Evolutionary conservation across 1,140 invertebrate species (phyloP).

Genomic region (Choristoneura fumiferana): DNA sequence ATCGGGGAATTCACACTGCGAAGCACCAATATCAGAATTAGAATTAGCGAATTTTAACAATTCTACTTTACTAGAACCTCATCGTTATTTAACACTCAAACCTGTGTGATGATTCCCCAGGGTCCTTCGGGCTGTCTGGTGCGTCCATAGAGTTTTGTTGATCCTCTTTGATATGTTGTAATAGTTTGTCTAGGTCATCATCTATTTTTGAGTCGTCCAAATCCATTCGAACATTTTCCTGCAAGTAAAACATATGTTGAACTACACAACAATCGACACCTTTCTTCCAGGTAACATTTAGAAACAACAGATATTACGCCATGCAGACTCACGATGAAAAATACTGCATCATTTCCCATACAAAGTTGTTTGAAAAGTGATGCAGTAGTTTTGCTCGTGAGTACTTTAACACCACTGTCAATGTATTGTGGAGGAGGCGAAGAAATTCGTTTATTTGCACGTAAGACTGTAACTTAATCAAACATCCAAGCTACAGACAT

Average conservation of each 20-base stretch:
- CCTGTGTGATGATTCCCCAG: slow-evolving; percentile 64
- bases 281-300: no score
- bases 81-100: slow-evolving; percentile 21
- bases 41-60: not conserved
- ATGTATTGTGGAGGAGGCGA: no score
- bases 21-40: slow-evolving; percentile 16
- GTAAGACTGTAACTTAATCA: not conserved
- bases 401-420: no score
- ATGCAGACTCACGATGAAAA: no score
- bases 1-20: slow-evolving; percentile 69
- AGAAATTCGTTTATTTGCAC: no score
- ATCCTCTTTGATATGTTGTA: slow-evolving; percentile 94
- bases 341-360: no score
- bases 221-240: slow-evolving; percentile 83
- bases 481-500: not conserved
- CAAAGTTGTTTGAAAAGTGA: no score
- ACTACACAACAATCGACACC: no score
- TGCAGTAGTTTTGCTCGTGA: no score
- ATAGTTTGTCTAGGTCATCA: slow-evolving; percentile 92
- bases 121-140: slow-evolving; percentile 91
- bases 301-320: no score
- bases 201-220: slow-evolving; percentile 95
- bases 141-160: slow-evolving; percentile 93
- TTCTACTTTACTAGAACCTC: slow-evolving; percentile 19
- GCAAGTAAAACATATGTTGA: slow-evolving; percentile 19